These are phyloP conservation scores for Caiman crocodilus DNA, from an alignment of 2,797 vertebrate genomes.

Conservation along the genomic window DNA sequence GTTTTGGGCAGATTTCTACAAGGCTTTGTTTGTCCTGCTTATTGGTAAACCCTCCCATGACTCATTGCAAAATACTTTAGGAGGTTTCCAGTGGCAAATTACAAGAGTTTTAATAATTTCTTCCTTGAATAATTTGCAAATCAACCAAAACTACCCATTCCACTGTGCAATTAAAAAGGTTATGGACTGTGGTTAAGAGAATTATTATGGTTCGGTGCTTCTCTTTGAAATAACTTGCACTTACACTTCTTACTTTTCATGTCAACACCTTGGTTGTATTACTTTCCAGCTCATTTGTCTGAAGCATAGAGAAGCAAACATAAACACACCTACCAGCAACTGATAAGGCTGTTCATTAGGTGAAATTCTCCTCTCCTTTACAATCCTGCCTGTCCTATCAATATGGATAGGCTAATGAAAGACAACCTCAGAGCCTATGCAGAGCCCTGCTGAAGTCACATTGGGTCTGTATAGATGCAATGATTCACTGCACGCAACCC, in stretches of 20 bases:
- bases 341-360: constrained; percentile 43
- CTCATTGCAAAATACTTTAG: constrained; percentile 36
- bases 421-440: neutral
- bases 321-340: neutral
- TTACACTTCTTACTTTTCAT: constrained; percentile 35
- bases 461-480: constrained; percentile 20
- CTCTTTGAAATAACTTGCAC: constrained; percentile 37
- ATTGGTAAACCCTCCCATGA: constrained; percentile 38
- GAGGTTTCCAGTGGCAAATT: constrained; percentile 61
- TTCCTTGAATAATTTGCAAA: constrained; percentile 73
- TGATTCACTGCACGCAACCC: neutral
- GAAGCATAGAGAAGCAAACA: neutral
- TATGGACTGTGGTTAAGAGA: constrained; percentile 36
- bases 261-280: constrained; percentile 16
- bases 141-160: constrained; percentile 59
- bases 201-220: constrained; percentile 44
- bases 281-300: neutral
- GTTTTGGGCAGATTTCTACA: neutral
- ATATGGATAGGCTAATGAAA: constrained; percentile 58
- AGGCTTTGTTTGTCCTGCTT: neutral
- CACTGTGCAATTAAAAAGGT: constrained; percentile 20
- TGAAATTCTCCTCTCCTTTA: constrained; percentile 38
- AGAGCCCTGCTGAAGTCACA: neutral
- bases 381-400: constrained; percentile 24
- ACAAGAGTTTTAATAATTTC: constrained; percentile 52